phyloP scores from a whole-genome alignment of 1,140 invertebrate genomes.

The Aphaenogaster rudis region DNA sequence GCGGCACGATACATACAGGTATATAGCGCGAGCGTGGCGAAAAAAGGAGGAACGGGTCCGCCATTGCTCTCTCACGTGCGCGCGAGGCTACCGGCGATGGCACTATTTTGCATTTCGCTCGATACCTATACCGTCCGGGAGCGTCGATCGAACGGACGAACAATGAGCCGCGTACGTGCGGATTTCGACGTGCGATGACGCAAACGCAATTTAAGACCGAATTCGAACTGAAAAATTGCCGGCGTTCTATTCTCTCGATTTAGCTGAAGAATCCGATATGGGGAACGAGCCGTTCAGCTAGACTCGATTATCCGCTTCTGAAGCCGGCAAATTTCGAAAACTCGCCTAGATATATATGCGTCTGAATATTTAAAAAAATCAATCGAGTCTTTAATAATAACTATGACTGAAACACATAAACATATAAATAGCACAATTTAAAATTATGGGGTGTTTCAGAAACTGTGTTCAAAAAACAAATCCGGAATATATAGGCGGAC shows the following conservation, averaged over 20 bases:
- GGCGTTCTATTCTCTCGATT: neutral
- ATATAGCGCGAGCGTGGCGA: slow-evolving; percentile 30
- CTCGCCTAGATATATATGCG: neutral
- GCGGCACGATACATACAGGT: slow-evolving; percentile 39
- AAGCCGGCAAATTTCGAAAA: neutral
- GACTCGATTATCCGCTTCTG: neutral
- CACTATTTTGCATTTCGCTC: slow-evolving; percentile 63
- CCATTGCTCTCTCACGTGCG: slow-evolving; percentile 51
- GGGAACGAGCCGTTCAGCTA: neutral
- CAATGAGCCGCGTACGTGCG: slow-evolving; percentile 45
- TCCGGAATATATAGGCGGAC: too few species aligned
- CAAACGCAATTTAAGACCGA: slow-evolving; percentile 50
- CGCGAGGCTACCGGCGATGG: slow-evolving; percentile 33
- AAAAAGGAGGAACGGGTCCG: slow-evolving; percentile 40
- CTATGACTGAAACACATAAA: too few species aligned
- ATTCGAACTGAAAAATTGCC: slow-evolving; percentile 45
- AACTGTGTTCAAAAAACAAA: neutral
- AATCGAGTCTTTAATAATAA: neutral
- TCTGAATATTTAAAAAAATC: neutral
- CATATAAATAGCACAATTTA: neutral
- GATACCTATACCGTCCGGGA: slow-evolving; percentile 46
- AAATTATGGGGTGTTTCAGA: neutral
- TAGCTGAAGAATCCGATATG: neutral
- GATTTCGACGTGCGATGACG: slow-evolving; percentile 50
- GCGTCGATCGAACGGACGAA: slow-evolving; percentile 40